Evolutionary conservation across 2,113 vertebrate species (phyloP).

Genomic region (Saimiri boliviensis): DNA sequence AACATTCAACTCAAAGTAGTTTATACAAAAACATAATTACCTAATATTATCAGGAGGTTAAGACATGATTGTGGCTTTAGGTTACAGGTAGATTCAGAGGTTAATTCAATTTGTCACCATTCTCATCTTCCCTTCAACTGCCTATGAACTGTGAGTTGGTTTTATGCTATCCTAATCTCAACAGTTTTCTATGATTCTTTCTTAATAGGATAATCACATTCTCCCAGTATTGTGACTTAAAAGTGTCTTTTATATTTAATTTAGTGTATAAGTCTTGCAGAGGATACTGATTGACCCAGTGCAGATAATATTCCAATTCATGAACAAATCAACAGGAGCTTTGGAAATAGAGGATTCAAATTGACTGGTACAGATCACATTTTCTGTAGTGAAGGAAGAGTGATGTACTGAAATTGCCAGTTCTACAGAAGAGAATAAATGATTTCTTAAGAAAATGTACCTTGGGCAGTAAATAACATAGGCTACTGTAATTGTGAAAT

Average conservation of each 20-base stretch:
- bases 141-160: background rate
- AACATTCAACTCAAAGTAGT: background rate
- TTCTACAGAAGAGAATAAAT: conserved; percentile 16
- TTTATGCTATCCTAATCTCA: background rate
- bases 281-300: background rate
- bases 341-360: conserved; percentile 22
- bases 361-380: background rate
- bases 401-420: background rate
- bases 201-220: background rate
- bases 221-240: background rate
- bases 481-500: conserved; percentile 23
- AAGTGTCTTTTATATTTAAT: background rate
- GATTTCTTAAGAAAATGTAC: conserved; percentile 29
- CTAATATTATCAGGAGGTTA: background rate
- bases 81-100: background rate
- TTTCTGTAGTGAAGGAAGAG: background rate
- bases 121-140: background rate
- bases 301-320: background rate
- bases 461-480: conserved; percentile 20
- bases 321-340: background rate
- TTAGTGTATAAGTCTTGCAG: background rate
- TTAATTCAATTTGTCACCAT: background rate
- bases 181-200: background rate
- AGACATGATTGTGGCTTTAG: background rate
- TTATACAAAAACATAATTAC: background rate